Percentiles rank a stretch among this genome's conserved stretches.
Conservation (phyloP, 1,140 invertebrate genomes). For the Drosophila ironensis region DNA sequence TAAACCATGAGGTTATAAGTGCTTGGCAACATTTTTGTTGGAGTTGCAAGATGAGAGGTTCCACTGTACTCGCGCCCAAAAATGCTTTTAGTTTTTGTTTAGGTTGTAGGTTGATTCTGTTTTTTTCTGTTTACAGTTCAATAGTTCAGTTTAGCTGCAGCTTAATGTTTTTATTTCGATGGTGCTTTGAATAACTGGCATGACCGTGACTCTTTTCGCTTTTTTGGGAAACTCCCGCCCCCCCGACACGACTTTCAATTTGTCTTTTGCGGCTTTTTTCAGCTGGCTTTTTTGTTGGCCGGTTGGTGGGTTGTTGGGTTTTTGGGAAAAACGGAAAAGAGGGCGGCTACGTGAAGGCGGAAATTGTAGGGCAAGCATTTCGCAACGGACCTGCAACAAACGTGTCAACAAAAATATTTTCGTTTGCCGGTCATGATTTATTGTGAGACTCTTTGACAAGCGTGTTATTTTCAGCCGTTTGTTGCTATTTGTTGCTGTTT, state of each 20-base stretch:
- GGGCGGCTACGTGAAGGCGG: conserved; percentile 15
- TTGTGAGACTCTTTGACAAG: conserved; percentile 60
- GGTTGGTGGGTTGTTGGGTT: no score
- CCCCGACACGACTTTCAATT: conserved; percentile 36
- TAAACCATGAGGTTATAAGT: no score
- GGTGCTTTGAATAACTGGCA: conserved; percentile 18
- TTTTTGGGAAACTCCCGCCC: conserved; percentile 1
- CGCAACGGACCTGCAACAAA: conserved; percentile 36
- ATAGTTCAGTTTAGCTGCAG: conserved; percentile 40
- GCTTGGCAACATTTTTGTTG: background rate
- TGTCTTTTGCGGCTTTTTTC: conserved; percentile 38
- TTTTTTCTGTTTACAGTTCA: conserved; percentile 37
- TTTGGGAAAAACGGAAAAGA: background rate
- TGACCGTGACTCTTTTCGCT: conserved; percentile 36
- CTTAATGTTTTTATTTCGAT: conserved; percentile 8
- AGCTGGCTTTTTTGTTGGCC: no score
- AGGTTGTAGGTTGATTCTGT: background rate
- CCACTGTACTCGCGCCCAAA: background rate
- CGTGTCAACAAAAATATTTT: conserved; percentile 37
- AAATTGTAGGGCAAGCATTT: conserved; percentile 46
- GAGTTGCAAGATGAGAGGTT: background rate
- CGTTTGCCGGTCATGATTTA: conserved; percentile 64
- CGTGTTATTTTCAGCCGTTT: conserved; percentile 55
- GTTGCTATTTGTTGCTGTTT: conserved; percentile 19
- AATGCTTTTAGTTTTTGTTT: background rate